Evolutionary conservation across 1,140 invertebrate genomes (phyloP).

Genomic region (Hesperophylax magnus): DNA sequence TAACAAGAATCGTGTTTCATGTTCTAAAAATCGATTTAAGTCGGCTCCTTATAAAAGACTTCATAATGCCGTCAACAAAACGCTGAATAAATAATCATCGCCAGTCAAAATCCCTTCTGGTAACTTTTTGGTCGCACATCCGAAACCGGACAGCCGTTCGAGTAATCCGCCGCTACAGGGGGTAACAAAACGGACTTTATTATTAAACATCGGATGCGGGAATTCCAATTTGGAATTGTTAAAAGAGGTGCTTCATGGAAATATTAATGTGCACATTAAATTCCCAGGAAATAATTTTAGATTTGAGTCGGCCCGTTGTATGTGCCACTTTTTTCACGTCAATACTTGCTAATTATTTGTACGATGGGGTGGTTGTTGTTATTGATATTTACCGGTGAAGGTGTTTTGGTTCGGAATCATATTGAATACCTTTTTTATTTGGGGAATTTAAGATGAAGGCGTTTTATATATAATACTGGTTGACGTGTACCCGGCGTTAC

Average conservation of each 20-base stretch:
- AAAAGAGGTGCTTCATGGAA: constrained; percentile 7
- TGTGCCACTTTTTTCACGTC: neutral
- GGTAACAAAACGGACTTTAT: constrained; percentile 17
- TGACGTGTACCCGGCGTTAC: too few relatives aligned
- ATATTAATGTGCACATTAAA: constrained; percentile 11
- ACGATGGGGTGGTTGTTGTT: too few relatives aligned
- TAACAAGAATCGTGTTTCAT: too few relatives aligned
- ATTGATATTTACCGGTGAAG: too few relatives aligned
- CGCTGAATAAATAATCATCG: too few relatives aligned
- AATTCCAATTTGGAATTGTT: constrained; percentile 29
- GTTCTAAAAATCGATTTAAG: too few relatives aligned
- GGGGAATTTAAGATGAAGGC: too few relatives aligned
- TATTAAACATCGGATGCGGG: constrained; percentile 13
- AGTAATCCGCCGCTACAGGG: neutral
- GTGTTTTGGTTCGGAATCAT: too few relatives aligned
- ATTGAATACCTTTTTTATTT: too few relatives aligned
- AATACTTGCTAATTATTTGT: neutral
- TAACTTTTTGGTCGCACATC: neutral
- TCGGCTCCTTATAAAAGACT: too few relatives aligned
- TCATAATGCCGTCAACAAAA: too few relatives aligned
- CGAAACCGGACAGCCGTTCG: neutral
- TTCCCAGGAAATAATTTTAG: constrained; percentile 3
- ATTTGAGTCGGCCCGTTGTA: neutral
- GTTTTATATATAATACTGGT: too few relatives aligned
- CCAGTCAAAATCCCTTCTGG: neutral